Percentiles rank a stretch among this genome's conserved stretches.
These are phyloP conservation scores for Climacteris rufus DNA, from an alignment of 2,113 vertebrate species.

Conservation along the genomic window DNA sequence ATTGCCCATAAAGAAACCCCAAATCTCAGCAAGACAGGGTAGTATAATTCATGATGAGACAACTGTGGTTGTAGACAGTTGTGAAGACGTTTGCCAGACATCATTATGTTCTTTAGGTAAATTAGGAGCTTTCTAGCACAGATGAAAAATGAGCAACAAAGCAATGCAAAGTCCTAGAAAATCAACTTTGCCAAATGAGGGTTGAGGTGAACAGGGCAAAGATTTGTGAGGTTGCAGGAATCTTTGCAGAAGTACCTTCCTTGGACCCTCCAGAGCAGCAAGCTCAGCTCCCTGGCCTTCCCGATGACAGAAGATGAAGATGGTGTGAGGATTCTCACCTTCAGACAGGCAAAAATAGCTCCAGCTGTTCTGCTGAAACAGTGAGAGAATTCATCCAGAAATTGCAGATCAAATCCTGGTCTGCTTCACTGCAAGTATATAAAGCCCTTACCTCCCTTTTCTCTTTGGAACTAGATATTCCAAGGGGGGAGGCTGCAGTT, in stretches of 20 bases:
- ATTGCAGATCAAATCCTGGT: not conserved
- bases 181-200: not conserved
- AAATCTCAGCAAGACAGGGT: not conserved
- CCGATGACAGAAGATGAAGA: not conserved
- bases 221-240: not conserved
- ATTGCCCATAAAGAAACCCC: not conserved
- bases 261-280: not conserved
- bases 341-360: not conserved
- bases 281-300: not conserved
- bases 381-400: not conserved
- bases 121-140: not conserved
- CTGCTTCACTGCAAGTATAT: not conserved
- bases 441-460: not conserved
- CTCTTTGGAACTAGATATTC: not conserved
- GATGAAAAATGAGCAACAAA: not conserved
- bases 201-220: not conserved
- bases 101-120: not conserved
- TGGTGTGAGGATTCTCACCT: not conserved
- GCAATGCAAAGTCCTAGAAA: not conserved
- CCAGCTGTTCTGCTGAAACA: not conserved
- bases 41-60: not conserved
- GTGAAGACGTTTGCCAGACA: not conserved
- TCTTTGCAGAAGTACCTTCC: not conserved
- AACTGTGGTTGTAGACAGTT: not conserved
- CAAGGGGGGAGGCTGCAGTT: not conserved